A percentile compares a stretch with the other conserved stretches of the same genome.
Conservation (phyloP, 2,797 vertebrate species). For the Lepilemur ruficaudatus region DNA sequence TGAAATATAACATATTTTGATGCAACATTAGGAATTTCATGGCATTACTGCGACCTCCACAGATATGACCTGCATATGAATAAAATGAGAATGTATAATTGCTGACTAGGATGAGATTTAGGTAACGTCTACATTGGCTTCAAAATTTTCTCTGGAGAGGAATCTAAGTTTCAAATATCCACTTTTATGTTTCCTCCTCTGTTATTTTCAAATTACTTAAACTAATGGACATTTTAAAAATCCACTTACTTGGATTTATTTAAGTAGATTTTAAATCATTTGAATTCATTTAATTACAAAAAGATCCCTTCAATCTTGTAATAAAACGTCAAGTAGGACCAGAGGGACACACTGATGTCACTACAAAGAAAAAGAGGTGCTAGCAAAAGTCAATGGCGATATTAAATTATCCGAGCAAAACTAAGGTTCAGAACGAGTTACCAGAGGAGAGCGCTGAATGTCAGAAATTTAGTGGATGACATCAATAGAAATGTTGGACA, state of each 20-base stretch:
- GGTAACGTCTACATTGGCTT: neutral
- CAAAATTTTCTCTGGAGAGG: neutral
- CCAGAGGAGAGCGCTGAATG: neutral
- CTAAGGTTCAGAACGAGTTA: neutral
- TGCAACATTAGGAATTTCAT: neutral
- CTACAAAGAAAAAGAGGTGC: neutral
- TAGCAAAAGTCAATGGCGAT: neutral
- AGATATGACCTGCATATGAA: neutral
- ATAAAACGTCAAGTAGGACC: conserved; percentile 46
- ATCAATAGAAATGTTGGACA: neutral
- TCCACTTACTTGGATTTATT: conserved; percentile 25
- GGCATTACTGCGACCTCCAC: neutral
- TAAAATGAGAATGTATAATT: neutral
- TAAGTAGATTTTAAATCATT: conserved; percentile 31
- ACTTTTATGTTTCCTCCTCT: neutral
- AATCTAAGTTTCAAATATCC: conserved; percentile 1
- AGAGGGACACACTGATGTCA: neutral
- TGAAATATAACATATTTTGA: neutral
- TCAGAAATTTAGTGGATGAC: neutral
- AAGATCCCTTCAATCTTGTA: neutral
- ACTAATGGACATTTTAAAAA: neutral
- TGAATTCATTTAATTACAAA: conserved; percentile 51
- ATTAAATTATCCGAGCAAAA: conserved; percentile 45
- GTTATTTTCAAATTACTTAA: conserved; percentile 45
- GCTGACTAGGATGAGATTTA: neutral